Base-by-base conservation (phyloP, 2,888 invertebrate genomes). In the Amiota minor region DNA sequence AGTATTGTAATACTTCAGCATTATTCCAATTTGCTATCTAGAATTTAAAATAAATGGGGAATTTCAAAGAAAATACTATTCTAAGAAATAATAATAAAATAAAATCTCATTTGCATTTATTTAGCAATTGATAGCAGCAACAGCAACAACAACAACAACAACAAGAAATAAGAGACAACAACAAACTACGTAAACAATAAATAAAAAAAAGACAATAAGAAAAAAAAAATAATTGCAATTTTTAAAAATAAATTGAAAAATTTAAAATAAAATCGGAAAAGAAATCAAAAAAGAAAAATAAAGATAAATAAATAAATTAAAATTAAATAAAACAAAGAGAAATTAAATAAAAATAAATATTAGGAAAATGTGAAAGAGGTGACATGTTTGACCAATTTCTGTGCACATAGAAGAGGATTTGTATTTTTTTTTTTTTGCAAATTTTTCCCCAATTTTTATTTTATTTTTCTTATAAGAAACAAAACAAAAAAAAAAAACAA, bases 371-470 rank as follows among this genome's bases (percentile, higher is more conserved):
- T 35, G 6, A 35, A 35, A 8, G 53, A 11, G n/a, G 16, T 14
- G 14, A 20, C 20, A 59, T 59, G 59, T 18, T 59, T 59, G 59
- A 59, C 59, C 53, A 53, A 53, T 53, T 53, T 53, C 53, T 53
- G n/a, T 14, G 53, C 53, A 53, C 14, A 53, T 53, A 53, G n/a
- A n/a, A 53, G 16, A 12, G 4, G 4, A 59, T 20, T 59, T 16
- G 20, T n/a, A 20, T 59, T 59, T 59, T 16, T 18, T 16, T 59
- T 59, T 59, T 20, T 18, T 11, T 11, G 20, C 9, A 1, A 59
- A 20, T 59, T 59, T 59, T 53, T 12, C n/a, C 14, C 35, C 2
- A n/a, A 12, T 53, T 35, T 35, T 35, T 6, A 35, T 35, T 35
- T 35, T 59, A 9, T 59, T 18, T 18, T 59, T 59, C 11, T 59